Conservation (phyloP, 2,888 invertebrate genomes). For the Baccha elongata region DNA sequence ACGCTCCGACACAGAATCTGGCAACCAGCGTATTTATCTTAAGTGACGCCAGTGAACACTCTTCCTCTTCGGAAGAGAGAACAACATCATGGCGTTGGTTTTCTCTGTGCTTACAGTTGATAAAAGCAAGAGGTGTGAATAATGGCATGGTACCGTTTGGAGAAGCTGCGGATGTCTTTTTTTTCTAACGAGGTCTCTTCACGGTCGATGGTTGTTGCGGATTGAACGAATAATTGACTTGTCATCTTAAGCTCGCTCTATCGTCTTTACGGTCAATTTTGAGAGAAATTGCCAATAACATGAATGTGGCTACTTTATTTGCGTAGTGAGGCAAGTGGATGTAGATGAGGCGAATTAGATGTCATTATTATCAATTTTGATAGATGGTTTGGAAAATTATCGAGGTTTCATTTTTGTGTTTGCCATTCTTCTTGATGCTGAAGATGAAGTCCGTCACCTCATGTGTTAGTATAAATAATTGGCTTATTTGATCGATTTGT, state of each 20-base stretch:
- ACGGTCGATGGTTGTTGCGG: constrained; percentile 8
- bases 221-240: constrained; percentile 63
- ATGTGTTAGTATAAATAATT: constrained; percentile 24
- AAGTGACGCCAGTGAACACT: constrained; percentile 35
- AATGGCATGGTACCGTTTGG: constrained; percentile 47
- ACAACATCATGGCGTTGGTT: not conserved
- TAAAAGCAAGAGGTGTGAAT: constrained; percentile 72
- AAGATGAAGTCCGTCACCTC: not conserved
- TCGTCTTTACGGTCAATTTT: constrained; percentile 53
- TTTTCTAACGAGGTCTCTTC: constrained; percentile 42
- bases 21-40: constrained; percentile 34
- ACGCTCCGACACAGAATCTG: constrained; percentile 32
- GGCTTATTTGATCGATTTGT: constrained; percentile 32
- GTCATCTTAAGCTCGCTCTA: constrained; percentile 42
- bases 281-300: constrained; percentile 63
- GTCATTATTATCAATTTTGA: constrained; percentile 64
- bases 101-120: constrained; percentile 48
- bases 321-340: constrained; percentile 11
- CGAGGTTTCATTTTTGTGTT: not conserved
- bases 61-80: not conserved
- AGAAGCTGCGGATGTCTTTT: not conserved
- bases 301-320: constrained; percentile 59
- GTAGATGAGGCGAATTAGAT: constrained; percentile 32
- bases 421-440: constrained; percentile 11
- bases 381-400: constrained; percentile 41